Evolutionary conservation across 2,888 invertebrate species (phyloP).

Genomic region (Caenorhabditis panamensis): DNA sequence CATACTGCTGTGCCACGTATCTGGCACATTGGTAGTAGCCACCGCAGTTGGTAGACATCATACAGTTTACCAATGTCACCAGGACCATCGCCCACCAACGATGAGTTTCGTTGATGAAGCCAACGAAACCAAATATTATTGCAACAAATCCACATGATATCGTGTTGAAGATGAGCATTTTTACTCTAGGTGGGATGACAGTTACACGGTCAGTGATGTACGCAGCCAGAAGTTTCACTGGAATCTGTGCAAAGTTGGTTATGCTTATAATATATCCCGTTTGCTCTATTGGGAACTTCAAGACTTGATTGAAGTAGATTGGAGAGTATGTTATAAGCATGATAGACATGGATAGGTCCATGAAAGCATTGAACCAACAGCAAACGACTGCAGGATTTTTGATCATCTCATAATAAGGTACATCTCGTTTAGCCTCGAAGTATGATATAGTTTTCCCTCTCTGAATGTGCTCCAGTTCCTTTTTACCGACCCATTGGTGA

Average conservation of each 20-base stretch:
- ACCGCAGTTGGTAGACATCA: conserved; percentile 44
- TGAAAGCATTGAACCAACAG: conserved; percentile 46
- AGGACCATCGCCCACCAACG: conserved; percentile 25
- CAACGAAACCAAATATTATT: conserved; percentile 27
- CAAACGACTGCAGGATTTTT: conserved; percentile 32
- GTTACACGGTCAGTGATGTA: conserved; percentile 39
- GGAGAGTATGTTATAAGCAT: conserved; percentile 36
- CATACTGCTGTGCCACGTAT: conserved; percentile 33
- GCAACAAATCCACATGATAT: conserved; percentile 37
- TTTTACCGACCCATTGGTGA: conserved; percentile 16
- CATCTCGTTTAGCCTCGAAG: conserved; percentile 24
- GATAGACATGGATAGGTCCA: conserved; percentile 43
- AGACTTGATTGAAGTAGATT: conserved; percentile 38
- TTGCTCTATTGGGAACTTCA: conserved; percentile 35
- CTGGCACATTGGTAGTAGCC: conserved; percentile 45
- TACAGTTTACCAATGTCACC: conserved; percentile 27
- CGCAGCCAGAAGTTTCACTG: conserved; percentile 32
- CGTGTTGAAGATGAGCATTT: conserved; percentile 52
- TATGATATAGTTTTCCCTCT: conserved; percentile 16
- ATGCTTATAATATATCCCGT: conserved; percentile 39
- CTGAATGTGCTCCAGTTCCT: conserved; percentile 40
- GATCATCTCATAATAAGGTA: conserved; percentile 12
- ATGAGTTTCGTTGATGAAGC: conserved; percentile 19
- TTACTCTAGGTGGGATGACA: conserved; percentile 12
- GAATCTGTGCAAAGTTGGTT: conserved; percentile 36